These are phyloP conservation scores for Carollia perspicillata DNA, from an alignment of 2,113 vertebrate genomes.

Conservation along the genomic window DNA sequence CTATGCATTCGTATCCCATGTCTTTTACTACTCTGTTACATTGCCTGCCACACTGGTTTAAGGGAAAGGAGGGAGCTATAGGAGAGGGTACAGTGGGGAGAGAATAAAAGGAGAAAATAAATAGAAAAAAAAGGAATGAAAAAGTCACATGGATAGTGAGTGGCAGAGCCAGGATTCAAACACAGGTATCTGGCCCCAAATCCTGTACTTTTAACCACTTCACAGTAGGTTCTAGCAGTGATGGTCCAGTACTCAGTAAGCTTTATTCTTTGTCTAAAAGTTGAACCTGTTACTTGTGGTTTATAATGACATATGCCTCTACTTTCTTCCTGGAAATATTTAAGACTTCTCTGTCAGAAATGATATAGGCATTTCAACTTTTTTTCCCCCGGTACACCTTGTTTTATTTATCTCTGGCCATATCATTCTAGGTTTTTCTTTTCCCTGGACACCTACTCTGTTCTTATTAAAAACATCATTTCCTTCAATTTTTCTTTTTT, in stretches of 20 bases:
- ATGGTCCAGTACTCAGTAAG: not conserved
- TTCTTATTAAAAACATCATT: not conserved
- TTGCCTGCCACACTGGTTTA: not conserved
- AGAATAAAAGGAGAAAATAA: too few relatives aligned
- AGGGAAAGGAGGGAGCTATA: not conserved
- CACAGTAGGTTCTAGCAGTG: not conserved
- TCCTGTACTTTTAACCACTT: not conserved
- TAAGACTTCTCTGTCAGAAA: not conserved
- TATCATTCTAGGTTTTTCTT: not conserved
- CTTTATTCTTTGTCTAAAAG: not conserved
- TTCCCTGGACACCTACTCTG: not conserved
- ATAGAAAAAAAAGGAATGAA: too few relatives aligned
- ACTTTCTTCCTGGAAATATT: not conserved
- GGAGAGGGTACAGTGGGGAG: not conserved
- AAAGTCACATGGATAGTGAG: not conserved
- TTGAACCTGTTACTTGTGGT: not conserved
- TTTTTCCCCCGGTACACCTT: not conserved
- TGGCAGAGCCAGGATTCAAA: not conserved
- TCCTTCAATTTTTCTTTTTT: not conserved
- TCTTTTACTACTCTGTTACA: not conserved
- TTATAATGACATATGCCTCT: not conserved
- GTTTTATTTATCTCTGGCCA: not conserved
- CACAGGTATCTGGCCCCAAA: not conserved
- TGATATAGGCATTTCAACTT: not conserved
- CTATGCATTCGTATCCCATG: too few relatives aligned